phyloP scores from a whole-genome alignment of 2,113 vertebrate genomes.

The Psittacula cyanocephala region DNA sequence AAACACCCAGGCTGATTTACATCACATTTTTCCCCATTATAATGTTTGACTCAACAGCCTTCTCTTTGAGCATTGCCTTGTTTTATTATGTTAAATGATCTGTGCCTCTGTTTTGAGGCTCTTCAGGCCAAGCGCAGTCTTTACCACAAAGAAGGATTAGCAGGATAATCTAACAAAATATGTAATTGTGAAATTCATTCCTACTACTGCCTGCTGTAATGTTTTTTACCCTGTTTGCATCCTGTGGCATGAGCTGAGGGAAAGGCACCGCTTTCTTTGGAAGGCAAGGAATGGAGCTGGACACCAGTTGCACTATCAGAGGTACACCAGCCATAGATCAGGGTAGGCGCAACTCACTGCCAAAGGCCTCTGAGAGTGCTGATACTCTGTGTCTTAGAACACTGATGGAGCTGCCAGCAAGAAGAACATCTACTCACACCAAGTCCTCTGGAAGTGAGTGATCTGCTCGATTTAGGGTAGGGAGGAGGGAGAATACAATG shows the following conservation, averaged over 20 bases:
- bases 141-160: conserved; percentile 13
- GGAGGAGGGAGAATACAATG: background rate
- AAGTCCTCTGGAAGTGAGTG: background rate
- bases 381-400: background rate
- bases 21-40: background rate
- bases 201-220: background rate
- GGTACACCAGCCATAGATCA: background rate
- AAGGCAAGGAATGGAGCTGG: background rate
- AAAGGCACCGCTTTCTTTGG: background rate
- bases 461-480: background rate
- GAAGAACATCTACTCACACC: background rate
- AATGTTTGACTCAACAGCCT: background rate
- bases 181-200: conserved; percentile 13
- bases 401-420: background rate
- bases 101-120: background rate
- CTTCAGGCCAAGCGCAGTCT: background rate
- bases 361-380: background rate
- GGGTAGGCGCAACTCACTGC: background rate
- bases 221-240: background rate
- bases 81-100: conserved; percentile 6
- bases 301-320: background rate
- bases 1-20: background rate
- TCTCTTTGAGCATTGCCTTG: background rate
- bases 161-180: conserved; percentile 21
- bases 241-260: background rate